Conservation (phyloP, 2,113 vertebrate species). For the Engystomops pustulosus region DNA sequence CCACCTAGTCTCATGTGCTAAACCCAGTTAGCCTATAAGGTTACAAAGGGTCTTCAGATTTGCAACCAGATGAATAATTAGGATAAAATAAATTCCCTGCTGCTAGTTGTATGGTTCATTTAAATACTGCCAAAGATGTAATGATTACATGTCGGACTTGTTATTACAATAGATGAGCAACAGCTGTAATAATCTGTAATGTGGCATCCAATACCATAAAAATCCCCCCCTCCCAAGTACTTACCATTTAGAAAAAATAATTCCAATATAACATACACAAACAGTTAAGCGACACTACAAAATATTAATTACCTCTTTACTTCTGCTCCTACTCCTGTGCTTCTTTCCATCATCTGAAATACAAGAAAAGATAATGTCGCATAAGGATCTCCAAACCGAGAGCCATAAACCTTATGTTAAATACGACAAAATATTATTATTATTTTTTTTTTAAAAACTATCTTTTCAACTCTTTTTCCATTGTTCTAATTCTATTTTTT, state of each 20-base stretch:
- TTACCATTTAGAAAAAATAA: conserved; percentile 82
- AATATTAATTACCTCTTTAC: conserved; percentile 98
- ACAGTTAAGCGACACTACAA: conserved; percentile 79
- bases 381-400: too few relatives aligned
- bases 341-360: conserved; percentile 77
- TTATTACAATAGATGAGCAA: neutral
- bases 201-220: neutral
- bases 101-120: conserved; percentile 17
- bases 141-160: neutral
- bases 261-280: conserved; percentile 61
- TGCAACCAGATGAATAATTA: neutral
- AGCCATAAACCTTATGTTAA: neutral
- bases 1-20: neutral
- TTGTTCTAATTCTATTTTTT: too few relatives aligned
- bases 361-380: too few relatives aligned
- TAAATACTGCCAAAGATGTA: conserved; percentile 34
- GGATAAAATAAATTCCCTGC: neutral
- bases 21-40: neutral
- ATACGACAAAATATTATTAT: too few relatives aligned
- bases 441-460: too few relatives aligned
- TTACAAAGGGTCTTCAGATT: neutral
- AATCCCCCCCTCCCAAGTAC: conserved; percentile 71
- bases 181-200: neutral
- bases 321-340: conserved; percentile 96
- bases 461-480: too few relatives aligned